Conservation (phyloP, 2,113 vertebrate genomes). For the Aleadryas rufinucha region DNA sequence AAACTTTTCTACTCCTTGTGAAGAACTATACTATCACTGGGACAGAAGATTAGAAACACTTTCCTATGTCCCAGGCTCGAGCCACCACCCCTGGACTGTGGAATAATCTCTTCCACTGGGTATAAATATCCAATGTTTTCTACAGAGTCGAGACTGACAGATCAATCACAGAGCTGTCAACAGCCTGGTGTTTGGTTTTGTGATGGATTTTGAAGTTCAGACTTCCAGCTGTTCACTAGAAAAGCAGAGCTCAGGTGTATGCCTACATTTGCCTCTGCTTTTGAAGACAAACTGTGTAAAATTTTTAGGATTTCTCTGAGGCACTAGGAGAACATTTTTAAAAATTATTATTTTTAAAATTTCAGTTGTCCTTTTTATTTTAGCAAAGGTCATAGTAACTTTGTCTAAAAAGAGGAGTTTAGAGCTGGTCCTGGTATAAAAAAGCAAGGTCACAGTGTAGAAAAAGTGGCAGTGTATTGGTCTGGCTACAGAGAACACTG, state of each 20-base stretch:
- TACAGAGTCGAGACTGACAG: background rate
- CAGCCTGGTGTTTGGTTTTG: background rate
- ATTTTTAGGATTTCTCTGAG: background rate
- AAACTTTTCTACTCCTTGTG: background rate
- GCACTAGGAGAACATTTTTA: background rate
- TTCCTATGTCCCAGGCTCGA: background rate
- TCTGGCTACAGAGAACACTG: background rate
- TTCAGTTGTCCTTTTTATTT: background rate
- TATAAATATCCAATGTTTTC: background rate
- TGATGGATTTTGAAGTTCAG: background rate
- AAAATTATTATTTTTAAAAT: background rate
- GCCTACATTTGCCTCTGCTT: background rate
- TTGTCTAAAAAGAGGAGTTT: background rate
- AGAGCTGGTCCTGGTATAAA: background rate
- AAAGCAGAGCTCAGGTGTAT: background rate
- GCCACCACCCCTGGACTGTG: background rate
- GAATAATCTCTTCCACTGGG: background rate
- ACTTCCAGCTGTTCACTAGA: background rate
- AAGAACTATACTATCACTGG: accelerated
- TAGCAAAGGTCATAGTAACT: background rate
- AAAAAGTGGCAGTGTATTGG: background rate
- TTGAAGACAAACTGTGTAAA: background rate
- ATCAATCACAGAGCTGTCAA: background rate
- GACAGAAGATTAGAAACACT: background rate
- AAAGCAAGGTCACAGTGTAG: background rate